phyloP scores from a whole-genome alignment of 2,888 invertebrate species.

The Eilema sororculum region DNA sequence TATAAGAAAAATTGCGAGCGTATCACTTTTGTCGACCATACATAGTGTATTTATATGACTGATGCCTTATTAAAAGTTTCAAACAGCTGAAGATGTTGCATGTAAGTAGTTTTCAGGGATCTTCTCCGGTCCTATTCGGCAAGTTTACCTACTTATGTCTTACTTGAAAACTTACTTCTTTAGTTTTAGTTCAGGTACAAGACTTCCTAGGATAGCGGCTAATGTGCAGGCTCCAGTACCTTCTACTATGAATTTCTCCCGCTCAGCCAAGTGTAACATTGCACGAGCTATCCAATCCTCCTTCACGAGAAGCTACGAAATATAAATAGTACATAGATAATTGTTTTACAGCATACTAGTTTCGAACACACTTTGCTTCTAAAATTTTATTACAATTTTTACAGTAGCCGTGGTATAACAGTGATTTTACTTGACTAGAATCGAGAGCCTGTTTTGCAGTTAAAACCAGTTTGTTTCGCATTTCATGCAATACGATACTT shows the following conservation, averaged over 20 bases:
- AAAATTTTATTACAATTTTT: too few species aligned
- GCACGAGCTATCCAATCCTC: conserved; percentile 94
- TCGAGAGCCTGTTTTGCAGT: too few species aligned
- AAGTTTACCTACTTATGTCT: not conserved
- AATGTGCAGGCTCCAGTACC: conserved; percentile 95
- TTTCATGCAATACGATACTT: too few species aligned
- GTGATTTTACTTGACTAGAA: too few species aligned
- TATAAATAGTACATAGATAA: not conserved
- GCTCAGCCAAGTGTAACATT: conserved; percentile 91
- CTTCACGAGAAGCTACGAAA: conserved; percentile 89
- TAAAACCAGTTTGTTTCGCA: too few species aligned
- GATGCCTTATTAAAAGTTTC: too few species aligned
- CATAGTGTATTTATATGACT: too few species aligned
- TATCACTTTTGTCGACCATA: too few species aligned
- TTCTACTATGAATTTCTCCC: conserved; percentile 95
- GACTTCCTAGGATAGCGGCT: conserved; percentile 93
- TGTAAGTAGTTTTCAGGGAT: not conserved
- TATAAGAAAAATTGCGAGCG: too few species aligned
- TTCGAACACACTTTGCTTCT: too few species aligned
- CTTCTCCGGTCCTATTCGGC: not conserved
- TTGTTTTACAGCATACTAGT: too few species aligned
- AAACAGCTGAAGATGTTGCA: not conserved
- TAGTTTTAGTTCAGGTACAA: conserved; percentile 92
- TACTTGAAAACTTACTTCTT: conserved; percentile 88
- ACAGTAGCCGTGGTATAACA: too few species aligned